Evolutionary conservation across 2,113 vertebrate genomes (phyloP), one percentile per base, ranked within the genome.

Genomic region (Cynopterus brachyotis): DNA sequence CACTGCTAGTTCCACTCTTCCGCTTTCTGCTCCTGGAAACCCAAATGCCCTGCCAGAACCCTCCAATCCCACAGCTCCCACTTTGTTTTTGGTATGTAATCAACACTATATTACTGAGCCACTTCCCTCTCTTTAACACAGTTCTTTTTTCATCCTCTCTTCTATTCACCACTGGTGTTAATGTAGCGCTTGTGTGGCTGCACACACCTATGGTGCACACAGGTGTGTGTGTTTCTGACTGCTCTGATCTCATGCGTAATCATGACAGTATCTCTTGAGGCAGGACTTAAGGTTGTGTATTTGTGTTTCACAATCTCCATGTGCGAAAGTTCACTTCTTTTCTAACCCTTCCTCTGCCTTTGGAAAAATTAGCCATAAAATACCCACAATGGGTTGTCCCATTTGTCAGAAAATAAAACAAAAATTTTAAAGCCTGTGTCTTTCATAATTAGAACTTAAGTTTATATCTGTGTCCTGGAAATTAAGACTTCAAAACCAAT

Each of bases 401-500:
- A 82, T 92, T 96, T 96, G 50, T 92, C 75, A 87, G 13, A 53
- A 92, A 87, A 76, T 76, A 11, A 92, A 95, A 91, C 69, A 73
- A 60, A 92, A 81, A 45, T 67, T 50, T 15, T 57, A 3, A 40
- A 84, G 45, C 47, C 75, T 10, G 37, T 24, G 45, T 79, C 42
- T 89, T 97, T 95, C 78, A 89, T 88, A 96, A 89, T 90, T 89
- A 96, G 55, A 92, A 92, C 40, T 73, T 93, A 86, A 89, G 67
- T 70, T 94, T 95, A 87, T 42, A 97, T 60, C 79, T 96, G 66
- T 89, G 83, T 75, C 67, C 73, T 94, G 37, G 75, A 95, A 97
- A 95, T 89, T 80, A 95, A 96, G 75, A 95, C 16, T 95, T 95
- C 82, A 86, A 79, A 95, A 92, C 93, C 28, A 97, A 92, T 79